Evolutionary conservation across 1,140 invertebrate species (phyloP).

Genomic region (Acromyrmex charruanus): DNA sequence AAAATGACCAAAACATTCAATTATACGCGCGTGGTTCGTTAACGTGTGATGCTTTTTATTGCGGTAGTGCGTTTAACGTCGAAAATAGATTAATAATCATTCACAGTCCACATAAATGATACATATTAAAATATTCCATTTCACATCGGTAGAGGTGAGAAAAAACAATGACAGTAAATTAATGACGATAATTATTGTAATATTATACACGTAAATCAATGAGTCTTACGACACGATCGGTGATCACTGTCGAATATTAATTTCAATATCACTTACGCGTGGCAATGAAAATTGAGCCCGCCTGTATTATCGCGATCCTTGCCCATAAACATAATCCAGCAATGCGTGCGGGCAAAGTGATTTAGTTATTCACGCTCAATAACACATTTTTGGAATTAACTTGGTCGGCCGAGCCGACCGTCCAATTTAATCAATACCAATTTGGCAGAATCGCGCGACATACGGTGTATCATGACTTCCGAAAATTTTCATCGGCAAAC

Average conservation of each 20-base stretch:
- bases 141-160: slow-evolving; percentile 50
- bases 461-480: slow-evolving; percentile 19
- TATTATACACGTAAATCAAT: slow-evolving; percentile 14
- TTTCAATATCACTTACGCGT: slow-evolving; percentile 52
- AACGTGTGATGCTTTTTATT: slow-evolving; percentile 76
- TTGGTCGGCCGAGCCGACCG: slow-evolving; percentile 19
- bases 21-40: slow-evolving; percentile 75
- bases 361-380: slow-evolving; percentile 62
- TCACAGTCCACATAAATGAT: slow-evolving; percentile 65
- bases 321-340: slow-evolving; percentile 59
- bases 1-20: slow-evolving; percentile 69
- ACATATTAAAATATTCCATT: slow-evolving; percentile 72
- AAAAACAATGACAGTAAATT: slow-evolving; percentile 64
- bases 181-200: slow-evolving; percentile 37
- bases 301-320: slow-evolving; percentile 44
- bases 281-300: slow-evolving; percentile 51
- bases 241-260: slow-evolving; percentile 45
- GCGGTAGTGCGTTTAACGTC: slow-evolving; percentile 72
- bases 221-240: slow-evolving; percentile 5
- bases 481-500: slow-evolving; percentile 34
- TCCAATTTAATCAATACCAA: slow-evolving; percentile 57
- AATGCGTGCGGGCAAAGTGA: slow-evolving; percentile 51
- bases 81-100: slow-evolving; percentile 81
- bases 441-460: slow-evolving; percentile 33
- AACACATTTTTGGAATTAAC: slow-evolving; percentile 60